Evolutionary conservation across 30 jellyfish, hydroid and myxozoan species (phyloP).

Genomic region (Aurelia sp.): DNA sequence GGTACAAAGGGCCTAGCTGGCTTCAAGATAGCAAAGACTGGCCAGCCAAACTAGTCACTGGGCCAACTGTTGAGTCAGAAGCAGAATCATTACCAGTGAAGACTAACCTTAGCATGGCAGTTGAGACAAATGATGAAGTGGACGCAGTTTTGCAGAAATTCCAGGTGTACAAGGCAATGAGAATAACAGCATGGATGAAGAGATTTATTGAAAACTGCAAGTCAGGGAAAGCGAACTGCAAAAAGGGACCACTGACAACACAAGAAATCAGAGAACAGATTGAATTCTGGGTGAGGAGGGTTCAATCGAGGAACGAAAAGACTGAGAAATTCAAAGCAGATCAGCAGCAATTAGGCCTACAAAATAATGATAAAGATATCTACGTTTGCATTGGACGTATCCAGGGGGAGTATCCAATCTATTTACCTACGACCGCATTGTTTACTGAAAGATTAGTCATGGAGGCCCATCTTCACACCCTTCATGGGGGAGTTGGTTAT

Average conservation of each 20-base stretch:
- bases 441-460: conserved; percentile 8
- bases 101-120: too few relatives aligned
- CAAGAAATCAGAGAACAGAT: conserved; percentile 49
- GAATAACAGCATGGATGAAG: conserved; percentile 9
- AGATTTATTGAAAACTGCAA: neutral
- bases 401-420: conserved; percentile 7
- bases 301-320: too few relatives aligned
- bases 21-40: too few relatives aligned
- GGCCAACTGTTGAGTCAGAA: too few relatives aligned
- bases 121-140: neutral
- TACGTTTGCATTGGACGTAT: too few relatives aligned
- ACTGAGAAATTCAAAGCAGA: too few relatives aligned
- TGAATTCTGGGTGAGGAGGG: too few relatives aligned
- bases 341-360: too few relatives aligned
- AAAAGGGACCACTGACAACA: neutral
- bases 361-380: too few relatives aligned
- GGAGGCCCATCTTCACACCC: conserved; percentile 37
- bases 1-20: too few relatives aligned
- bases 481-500: conserved; percentile 21
- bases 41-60: neutral
- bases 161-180: neutral
- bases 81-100: too few relatives aligned
- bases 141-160: neutral
- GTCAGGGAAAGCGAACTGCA: conserved; percentile 7
- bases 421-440: conserved; percentile 20